These are phyloP conservation scores for Hippocampus comes DNA, from an alignment of 2,113 vertebrate genomes.

Conservation along the genomic window DNA sequence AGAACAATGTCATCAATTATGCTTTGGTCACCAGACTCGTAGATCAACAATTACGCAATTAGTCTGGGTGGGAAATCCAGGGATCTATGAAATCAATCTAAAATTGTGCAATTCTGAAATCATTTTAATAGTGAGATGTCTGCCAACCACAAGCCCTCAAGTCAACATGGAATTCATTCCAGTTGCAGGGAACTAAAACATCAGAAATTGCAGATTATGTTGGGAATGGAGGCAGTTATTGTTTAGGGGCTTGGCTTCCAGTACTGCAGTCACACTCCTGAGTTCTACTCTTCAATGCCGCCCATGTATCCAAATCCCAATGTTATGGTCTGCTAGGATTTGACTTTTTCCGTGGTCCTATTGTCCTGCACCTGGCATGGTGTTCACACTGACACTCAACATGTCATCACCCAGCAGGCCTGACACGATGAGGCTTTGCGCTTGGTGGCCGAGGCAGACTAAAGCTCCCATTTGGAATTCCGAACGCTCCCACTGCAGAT, in stretches of 20 bases:
- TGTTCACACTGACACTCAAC: neutral
- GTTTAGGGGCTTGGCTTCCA: neutral
- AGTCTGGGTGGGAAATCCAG: too few species aligned
- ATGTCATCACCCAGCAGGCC: conserved; percentile 3
- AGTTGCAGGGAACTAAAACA: neutral
- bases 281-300: neutral
- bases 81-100: too few species aligned
- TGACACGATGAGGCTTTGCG: neutral
- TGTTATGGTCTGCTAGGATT: neutral
- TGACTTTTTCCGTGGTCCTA: neutral
- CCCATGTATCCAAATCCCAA: neutral
- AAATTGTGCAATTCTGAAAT: too few species aligned
- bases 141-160: neutral
- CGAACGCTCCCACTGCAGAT: neutral
- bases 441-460: neutral
- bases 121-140: neutral
- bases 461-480: neutral
- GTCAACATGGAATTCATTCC: neutral
- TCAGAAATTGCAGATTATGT: neutral
- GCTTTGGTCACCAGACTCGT: too few species aligned
- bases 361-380: neutral
- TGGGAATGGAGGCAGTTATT: neutral
- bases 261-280: neutral
- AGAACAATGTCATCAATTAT: neutral
- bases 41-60: too few species aligned